Evolutionary conservation across 2,113 vertebrate species (phyloP).

Genomic region (Saimiri boliviensis): DNA sequence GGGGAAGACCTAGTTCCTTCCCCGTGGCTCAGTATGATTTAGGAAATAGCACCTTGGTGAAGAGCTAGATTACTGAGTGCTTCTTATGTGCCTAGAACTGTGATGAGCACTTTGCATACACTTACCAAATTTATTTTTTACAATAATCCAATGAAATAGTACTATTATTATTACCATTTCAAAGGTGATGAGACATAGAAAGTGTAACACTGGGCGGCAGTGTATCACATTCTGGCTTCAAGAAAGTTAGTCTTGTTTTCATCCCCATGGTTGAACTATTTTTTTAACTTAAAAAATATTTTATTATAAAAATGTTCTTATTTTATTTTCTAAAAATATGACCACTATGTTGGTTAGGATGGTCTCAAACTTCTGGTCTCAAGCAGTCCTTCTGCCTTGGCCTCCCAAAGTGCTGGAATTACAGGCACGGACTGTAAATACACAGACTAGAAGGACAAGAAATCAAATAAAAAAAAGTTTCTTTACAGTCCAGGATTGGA

Average conservation of each 20-base stretch:
- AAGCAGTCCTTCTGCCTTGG: neutral
- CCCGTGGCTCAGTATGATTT: neutral
- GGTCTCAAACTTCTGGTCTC: neutral
- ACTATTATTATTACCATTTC: neutral
- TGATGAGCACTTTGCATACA: neutral
- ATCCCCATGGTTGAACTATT: neutral
- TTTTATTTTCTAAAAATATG: too few relatives aligned
- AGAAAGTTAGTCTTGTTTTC: neutral
- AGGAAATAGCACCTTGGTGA: neutral
- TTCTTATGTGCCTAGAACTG: neutral
- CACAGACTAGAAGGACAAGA: neutral
- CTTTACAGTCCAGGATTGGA: too few relatives aligned
- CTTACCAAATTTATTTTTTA: neutral
- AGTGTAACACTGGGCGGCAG: neutral
- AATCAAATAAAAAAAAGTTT: too few relatives aligned
- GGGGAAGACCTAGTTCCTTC: neutral
- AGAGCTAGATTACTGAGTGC: neutral
- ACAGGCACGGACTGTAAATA: neutral
- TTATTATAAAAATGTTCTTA: too few relatives aligned
- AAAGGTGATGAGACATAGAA: neutral
- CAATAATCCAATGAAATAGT: neutral
- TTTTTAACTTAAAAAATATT: too few relatives aligned
- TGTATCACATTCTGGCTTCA: neutral
- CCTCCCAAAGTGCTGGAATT: neutral
- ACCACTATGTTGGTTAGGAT: neutral